These are phyloP conservation scores for Paradisaea rubra DNA, from an alignment of 2,113 vertebrate genomes.

Conservation along the genomic window DNA sequence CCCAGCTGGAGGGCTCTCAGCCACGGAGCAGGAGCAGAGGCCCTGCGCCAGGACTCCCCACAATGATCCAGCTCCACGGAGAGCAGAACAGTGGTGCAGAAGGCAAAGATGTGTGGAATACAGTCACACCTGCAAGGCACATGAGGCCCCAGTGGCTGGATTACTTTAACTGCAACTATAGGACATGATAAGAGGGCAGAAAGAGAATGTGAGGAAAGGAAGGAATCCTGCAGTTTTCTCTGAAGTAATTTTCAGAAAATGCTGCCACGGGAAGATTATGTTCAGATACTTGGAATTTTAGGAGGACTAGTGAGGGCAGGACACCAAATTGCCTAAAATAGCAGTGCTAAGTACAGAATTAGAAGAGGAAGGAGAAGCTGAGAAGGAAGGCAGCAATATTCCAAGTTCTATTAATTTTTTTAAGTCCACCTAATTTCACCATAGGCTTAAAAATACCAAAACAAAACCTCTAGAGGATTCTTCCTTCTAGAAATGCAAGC, in stretches of 20 bases:
- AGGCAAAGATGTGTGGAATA: background rate
- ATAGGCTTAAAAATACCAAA: background rate
- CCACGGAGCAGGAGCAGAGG: background rate
- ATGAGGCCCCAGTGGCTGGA: background rate
- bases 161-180: background rate
- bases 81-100: background rate
- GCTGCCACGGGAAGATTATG: background rate
- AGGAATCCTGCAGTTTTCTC: background rate
- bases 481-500: background rate
- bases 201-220: background rate
- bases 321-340: background rate
- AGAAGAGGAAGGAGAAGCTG: background rate
- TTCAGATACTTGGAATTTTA: background rate
- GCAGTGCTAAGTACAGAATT: background rate
- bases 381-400: background rate
- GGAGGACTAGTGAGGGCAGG: background rate
- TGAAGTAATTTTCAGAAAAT: background rate
- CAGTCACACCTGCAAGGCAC: background rate
- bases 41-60: background rate
- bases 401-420: background rate
- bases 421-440: background rate
- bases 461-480: background rate
- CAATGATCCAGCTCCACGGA: rapidly evolving
- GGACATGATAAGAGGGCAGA: background rate
- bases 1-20: background rate